Conservation (phyloP, 1,140 invertebrate genomes). For the Polypedilum pembai region DNA sequence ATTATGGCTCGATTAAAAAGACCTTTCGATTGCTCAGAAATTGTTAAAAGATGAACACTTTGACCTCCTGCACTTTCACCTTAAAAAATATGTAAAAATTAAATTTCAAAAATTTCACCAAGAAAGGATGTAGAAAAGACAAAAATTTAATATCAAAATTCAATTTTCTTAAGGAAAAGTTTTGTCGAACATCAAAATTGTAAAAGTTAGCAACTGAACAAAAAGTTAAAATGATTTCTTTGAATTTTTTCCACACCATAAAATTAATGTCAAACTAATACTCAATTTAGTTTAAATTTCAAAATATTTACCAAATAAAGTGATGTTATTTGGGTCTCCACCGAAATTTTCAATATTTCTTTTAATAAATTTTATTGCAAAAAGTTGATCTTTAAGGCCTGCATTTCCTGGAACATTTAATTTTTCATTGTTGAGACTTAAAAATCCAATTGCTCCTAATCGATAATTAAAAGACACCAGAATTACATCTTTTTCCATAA, state of each 20-base stretch:
- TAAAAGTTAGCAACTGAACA: too few relatives aligned
- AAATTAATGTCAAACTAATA: too few relatives aligned
- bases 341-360: conserved; percentile 40
- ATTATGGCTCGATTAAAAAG: conserved; percentile 53
- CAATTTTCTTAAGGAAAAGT: too few relatives aligned
- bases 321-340: conserved; percentile 43
- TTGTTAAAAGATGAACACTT: conserved; percentile 40
- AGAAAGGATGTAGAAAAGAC: too few relatives aligned
- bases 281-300: too few relatives aligned
- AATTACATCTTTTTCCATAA: conserved; percentile 50
- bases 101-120: too few relatives aligned
- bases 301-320: conserved; percentile 43
- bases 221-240: too few relatives aligned
- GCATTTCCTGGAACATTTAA: conserved; percentile 42
- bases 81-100: too few relatives aligned
- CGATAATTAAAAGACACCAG: conserved; percentile 52
- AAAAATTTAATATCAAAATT: too few relatives aligned
- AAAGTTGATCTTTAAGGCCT: conserved; percentile 47
- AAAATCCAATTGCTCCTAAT: conserved; percentile 50
- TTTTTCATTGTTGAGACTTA: conserved; percentile 44
- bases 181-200: too few relatives aligned
- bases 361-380: conserved; percentile 45
- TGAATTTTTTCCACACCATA: too few relatives aligned
- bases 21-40: conserved; percentile 42
- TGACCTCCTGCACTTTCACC: conserved; percentile 47